Conservation (phyloP, 2,888 invertebrate species). For the Latrodectus elegans region DNA sequence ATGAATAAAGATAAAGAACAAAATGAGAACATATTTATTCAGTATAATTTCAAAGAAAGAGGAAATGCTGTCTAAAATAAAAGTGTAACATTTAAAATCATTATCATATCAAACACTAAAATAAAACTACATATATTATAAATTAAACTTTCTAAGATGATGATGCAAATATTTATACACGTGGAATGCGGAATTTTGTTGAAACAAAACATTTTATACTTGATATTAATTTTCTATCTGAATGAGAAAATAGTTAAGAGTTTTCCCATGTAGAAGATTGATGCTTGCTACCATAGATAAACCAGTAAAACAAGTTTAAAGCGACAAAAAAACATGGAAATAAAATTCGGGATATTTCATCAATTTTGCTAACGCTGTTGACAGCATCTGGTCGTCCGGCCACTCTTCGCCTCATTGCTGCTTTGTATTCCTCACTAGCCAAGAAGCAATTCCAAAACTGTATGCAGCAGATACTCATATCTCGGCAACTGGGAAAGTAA, state of each 20-base stretch:
- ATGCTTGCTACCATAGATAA: constrained; percentile 55
- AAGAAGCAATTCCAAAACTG: constrained; percentile 69
- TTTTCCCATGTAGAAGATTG: constrained; percentile 58
- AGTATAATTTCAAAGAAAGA: too few relatives aligned
- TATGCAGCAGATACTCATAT: constrained; percentile 58
- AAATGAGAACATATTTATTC: too few relatives aligned
- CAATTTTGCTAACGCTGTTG: constrained; percentile 75
- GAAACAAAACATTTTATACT: too few relatives aligned
- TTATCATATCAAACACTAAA: too few relatives aligned
- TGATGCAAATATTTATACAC: too few relatives aligned
- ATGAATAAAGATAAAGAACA: too few relatives aligned
- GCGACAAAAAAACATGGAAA: constrained; percentile 88
- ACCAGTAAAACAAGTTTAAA: constrained; percentile 92
- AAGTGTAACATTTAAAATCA: too few relatives aligned
- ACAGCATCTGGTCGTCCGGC: constrained; percentile 65
- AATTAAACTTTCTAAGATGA: too few relatives aligned
- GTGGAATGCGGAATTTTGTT: too few relatives aligned
- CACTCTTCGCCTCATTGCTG: constrained; percentile 68
- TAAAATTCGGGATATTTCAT: constrained; percentile 79
- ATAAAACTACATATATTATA: too few relatives aligned
- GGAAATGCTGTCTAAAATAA: too few relatives aligned
- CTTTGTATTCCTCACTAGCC: constrained; percentile 69
- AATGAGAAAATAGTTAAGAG: not conserved
- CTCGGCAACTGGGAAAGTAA: constrained; percentile 44
- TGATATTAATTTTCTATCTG: too few relatives aligned